phyloP scores from a whole-genome alignment of 1,140 invertebrate genomes.

The Carcinoscorpius rotundicauda region DNA sequence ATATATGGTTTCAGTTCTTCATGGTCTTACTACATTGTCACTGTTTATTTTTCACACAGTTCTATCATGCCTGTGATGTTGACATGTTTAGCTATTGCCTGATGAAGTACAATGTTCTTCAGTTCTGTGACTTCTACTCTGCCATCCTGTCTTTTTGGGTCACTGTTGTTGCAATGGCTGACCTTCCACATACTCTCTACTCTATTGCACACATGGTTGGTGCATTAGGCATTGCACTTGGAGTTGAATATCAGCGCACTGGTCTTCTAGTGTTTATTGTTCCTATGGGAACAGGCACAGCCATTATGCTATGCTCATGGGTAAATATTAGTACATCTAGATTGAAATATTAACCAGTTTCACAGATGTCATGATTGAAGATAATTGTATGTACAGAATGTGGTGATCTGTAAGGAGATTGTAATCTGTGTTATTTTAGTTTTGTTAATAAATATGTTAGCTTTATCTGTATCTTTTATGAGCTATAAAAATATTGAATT shows the following conservation, averaged over 20 bases:
- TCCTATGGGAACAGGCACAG: slow-evolving; percentile 23
- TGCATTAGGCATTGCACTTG: slow-evolving; percentile 27
- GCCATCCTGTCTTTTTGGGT: slow-evolving; percentile 35
- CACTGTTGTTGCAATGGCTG: slow-evolving; percentile 32
- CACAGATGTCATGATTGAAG: no score
- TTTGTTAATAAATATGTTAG: no score
- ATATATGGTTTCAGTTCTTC: no score
- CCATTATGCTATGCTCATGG: slow-evolving; percentile 31
- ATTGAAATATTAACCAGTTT: no score
- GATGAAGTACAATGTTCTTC: slow-evolving; percentile 31
- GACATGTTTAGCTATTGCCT: slow-evolving; percentile 30
- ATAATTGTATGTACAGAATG: no score
- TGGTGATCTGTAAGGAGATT: no score
- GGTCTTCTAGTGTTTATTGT: slow-evolving; percentile 26
- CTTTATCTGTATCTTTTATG: no score
- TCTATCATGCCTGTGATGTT: slow-evolving; percentile 34
- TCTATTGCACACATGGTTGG: slow-evolving; percentile 30
- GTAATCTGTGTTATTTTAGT: no score
- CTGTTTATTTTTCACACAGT: slow-evolving; percentile 25
- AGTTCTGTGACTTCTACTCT: slow-evolving; percentile 34
- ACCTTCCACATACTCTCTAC: slow-evolving; percentile 14
- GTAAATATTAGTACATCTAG: slow-evolving; percentile 10
- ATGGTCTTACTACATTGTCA: no score
- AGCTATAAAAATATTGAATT: no score
- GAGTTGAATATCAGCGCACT: slow-evolving; percentile 26